Base-by-base conservation (phyloP, 2,797 vertebrate species). In the Tolypeutes matacus region DNA sequence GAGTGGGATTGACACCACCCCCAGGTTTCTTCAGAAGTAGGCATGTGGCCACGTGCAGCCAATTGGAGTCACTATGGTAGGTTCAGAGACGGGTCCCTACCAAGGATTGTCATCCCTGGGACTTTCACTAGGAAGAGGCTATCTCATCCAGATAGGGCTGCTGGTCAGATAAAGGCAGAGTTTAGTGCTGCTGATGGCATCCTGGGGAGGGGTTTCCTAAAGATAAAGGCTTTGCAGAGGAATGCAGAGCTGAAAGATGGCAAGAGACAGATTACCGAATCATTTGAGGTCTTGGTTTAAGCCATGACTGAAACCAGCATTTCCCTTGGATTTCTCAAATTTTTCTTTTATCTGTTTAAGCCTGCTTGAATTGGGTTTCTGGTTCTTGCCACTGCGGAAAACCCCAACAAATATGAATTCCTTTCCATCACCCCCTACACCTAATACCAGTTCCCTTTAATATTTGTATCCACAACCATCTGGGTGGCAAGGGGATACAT, bases 261-360 rank as follows among this genome's bases (percentile, higher is more conserved):
- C 60, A 89, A 80, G 89, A 89, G 27, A 75, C 69, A 29, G 39
- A 0, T 17, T 58, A 31, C 62, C 75, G 39, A 85, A 31, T 25
- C 60, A 85, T 87, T n/a, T 53, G 72, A 81, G 92, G 15, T 17
- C 34, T 69, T 77, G 18, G 46, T 62, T 91, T 85, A 53, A 93
- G n/a, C 36, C 25, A 23, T 67, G 36, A 60, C 34, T 10, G 25
- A 89, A 51, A 51, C 36, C 23, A 60, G 34, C 34, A 89, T 93
- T 91, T 93, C 36, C 75, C 84, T 51, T 73, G 34, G 21, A 27
- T 67, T 85, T 92, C 80, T 86, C 62, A 60, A 56, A 78, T 86
- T n/a, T 78, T n/a, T 86, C 17, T 29, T 67, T 93, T 90, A n/a
- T n/a, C n/a, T 75, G 5, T 60, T 86, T 77, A 72, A 94, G 29